Conservation (phyloP, 2,797 vertebrate species). For the Rallus crepitans region DNA sequence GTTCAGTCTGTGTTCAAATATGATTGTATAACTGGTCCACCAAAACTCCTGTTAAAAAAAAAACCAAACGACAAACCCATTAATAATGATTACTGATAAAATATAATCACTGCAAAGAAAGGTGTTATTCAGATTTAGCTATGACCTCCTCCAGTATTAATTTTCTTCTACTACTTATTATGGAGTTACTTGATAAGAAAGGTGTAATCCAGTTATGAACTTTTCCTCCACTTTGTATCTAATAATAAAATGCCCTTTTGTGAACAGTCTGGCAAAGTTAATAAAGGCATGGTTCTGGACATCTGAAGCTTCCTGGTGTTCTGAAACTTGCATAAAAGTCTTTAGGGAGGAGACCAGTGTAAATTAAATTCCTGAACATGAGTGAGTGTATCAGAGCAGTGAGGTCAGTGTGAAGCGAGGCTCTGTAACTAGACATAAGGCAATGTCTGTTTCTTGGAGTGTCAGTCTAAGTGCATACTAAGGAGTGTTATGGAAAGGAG, state of each 20-base stretch:
- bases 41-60: background rate
- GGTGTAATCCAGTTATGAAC: background rate
- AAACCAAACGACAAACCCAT: background rate
- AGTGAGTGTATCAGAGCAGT: background rate
- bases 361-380: background rate
- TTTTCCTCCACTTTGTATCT: background rate
- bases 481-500: background rate
- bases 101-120: background rate
- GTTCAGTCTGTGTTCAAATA: background rate
- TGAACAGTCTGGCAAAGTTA: background rate
- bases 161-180: background rate
- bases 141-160: background rate
- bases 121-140: background rate
- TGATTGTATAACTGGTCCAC: background rate
- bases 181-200: background rate
- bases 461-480: rapidly evolving
- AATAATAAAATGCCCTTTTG: background rate
- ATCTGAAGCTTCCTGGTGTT: background rate
- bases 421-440: background rate
- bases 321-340: background rate
- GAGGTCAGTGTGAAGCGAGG: background rate
- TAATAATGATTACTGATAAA: background rate
- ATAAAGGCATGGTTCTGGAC: background rate
- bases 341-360: background rate
- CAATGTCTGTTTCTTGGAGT: background rate